These are phyloP conservation scores for Macroramphosus scolopax DNA, from an alignment of 2,797 vertebrate species.

Conservation along the genomic window DNA sequence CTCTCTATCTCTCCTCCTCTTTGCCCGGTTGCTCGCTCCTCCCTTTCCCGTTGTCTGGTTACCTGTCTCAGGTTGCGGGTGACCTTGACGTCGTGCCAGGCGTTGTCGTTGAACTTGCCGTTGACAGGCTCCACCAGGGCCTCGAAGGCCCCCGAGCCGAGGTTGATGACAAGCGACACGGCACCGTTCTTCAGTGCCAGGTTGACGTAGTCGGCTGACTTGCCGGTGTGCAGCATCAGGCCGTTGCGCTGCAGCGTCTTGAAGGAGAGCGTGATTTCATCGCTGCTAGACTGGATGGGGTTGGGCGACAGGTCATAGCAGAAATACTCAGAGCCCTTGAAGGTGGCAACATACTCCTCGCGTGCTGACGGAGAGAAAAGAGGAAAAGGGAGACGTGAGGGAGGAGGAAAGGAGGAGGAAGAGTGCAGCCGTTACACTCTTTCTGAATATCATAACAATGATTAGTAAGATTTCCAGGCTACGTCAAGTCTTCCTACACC, in stretches of 20 bases:
- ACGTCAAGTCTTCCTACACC: constrained; percentile 58
- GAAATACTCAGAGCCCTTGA: constrained; percentile 99
- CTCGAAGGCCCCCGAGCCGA: constrained; percentile 99
- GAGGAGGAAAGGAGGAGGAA: constrained; percentile 39
- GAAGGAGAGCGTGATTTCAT: constrained; percentile 98
- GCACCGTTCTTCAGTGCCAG: constrained; percentile 98
- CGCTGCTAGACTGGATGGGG: constrained; percentile 98
- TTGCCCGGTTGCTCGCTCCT: constrained; percentile 32
- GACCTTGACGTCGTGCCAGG: constrained; percentile 99
- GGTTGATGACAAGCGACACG: constrained; percentile 98
- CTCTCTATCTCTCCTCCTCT: constrained; percentile 1
- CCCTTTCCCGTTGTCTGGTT: constrained; percentile 84
- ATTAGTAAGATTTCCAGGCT: constrained; percentile 42
- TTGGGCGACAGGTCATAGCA: constrained; percentile 98
- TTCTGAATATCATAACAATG: constrained; percentile 40
- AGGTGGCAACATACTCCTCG: constrained; percentile 97
- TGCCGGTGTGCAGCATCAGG: constrained; percentile 99
- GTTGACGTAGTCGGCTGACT: constrained; percentile 99
- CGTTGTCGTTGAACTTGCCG: constrained; percentile 99
- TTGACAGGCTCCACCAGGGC: constrained; percentile 99
- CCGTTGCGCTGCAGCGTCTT: constrained; percentile 99
- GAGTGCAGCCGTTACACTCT: constrained; percentile 30
- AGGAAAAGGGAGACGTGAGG: constrained; percentile 24
- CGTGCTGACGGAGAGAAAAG: constrained; percentile 77
- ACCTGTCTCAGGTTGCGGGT: constrained; percentile 99